Conservation (phyloP, 2,797 vertebrate genomes). For the Rhadinocentrus ornatus region DNA sequence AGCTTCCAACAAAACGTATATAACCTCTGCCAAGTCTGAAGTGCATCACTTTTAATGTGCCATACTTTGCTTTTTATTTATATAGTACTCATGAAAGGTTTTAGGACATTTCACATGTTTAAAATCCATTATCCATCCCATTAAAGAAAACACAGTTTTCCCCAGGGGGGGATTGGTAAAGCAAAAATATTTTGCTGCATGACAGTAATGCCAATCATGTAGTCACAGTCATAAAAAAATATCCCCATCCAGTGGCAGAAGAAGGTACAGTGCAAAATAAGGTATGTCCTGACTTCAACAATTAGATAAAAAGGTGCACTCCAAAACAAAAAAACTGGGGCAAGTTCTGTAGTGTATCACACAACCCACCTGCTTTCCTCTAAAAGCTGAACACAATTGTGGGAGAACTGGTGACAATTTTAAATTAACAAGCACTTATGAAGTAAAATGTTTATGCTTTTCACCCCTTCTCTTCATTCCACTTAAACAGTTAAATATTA, state of each 20-base stretch:
- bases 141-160: not conserved
- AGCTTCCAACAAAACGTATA: not conserved
- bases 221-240: slow-evolving; percentile 2
- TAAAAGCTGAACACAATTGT: not conserved
- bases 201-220: not conserved
- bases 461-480: no score
- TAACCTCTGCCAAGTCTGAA: not conserved
- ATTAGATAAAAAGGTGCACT: slow-evolving; percentile 24
- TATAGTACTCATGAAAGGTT: not conserved
- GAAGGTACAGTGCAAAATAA: slow-evolving; percentile 19
- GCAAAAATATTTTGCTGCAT: not conserved
- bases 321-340: not conserved
- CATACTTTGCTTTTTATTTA: not conserved
- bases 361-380: not conserved
- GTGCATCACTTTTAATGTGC: not conserved
- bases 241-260: slow-evolving; percentile 19
- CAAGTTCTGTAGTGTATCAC: slow-evolving; percentile 10
- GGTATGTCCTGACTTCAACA: slow-evolving; percentile 17
- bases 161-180: not conserved
- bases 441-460: not conserved
- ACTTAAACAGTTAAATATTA: not conserved
- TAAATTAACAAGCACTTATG: not conserved
- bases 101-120: not conserved
- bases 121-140: not conserved
- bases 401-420: not conserved